phyloP scores from a whole-genome alignment of 2,797 vertebrate genomes.

The Amphiprion clarkii region DNA sequence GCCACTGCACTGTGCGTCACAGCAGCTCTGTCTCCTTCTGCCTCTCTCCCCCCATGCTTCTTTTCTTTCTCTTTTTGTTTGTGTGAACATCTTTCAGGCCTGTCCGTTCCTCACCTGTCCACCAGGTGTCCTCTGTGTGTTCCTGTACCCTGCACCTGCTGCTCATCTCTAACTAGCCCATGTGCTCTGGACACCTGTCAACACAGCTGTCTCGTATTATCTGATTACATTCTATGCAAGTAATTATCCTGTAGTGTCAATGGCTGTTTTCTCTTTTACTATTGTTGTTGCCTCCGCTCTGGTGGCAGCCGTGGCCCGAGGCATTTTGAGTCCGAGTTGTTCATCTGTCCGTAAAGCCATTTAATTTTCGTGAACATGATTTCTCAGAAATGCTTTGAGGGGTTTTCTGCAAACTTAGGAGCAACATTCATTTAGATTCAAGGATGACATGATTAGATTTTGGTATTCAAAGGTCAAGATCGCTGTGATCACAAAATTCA shows the following conservation, averaged over 20 bases:
- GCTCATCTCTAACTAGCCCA: constrained; percentile 25
- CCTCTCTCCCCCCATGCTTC: constrained; percentile 1
- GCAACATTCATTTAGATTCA: too few relatives aligned
- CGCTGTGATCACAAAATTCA: too few relatives aligned
- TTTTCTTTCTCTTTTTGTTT: constrained; percentile 1
- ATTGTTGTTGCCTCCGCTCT: neutral
- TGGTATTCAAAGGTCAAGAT: too few relatives aligned
- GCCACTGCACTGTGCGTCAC: constrained; percentile 12
- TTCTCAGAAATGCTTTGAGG: too few relatives aligned
- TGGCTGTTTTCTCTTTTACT: constrained; percentile 7
- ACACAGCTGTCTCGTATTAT: constrained; percentile 45
- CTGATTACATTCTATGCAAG: constrained; percentile 29
- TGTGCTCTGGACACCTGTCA: constrained; percentile 46
- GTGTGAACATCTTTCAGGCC: neutral
- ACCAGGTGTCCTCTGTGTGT: constrained; percentile 38
- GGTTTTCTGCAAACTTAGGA: too few relatives aligned
- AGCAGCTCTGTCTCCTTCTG: constrained; percentile 21
- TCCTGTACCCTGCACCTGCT: constrained; percentile 23
- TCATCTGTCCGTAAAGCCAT: too few relatives aligned
- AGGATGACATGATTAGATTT: too few relatives aligned
- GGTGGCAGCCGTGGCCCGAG: too few relatives aligned
- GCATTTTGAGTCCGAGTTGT: too few relatives aligned
- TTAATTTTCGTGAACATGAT: too few relatives aligned
- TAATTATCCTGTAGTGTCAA: constrained; percentile 31
- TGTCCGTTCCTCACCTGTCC: constrained; percentile 36